phyloP scores from a whole-genome alignment of 1,140 invertebrate species.

The Rhyzopertha dominica region DNA sequence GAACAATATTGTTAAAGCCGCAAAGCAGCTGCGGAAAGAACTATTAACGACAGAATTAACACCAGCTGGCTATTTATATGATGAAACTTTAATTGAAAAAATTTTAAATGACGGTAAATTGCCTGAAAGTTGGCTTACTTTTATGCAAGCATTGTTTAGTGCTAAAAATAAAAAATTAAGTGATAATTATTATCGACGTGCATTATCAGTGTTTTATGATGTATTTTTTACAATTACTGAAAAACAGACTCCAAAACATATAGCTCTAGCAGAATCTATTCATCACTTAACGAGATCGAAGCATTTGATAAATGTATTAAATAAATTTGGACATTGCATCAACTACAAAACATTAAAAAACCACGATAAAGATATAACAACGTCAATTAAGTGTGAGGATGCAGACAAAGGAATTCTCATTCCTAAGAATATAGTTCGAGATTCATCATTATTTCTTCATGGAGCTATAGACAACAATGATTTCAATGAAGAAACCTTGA shows the following conservation, averaged over 20 bases:
- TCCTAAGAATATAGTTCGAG: too few species aligned
- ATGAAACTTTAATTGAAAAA: conserved; percentile 12
- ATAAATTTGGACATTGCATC: too few species aligned
- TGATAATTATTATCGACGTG: conserved; percentile 7
- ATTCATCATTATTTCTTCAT: conserved; percentile 23
- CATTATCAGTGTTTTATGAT: conserved; percentile 17
- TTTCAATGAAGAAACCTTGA: conserved; percentile 22
- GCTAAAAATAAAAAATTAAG: conserved; percentile 11
- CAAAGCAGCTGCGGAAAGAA: conserved; percentile 13
- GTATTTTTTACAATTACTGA: conserved; percentile 14
- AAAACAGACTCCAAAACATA: conserved; percentile 8
- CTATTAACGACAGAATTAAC: conserved; percentile 14
- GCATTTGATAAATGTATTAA: conserved; percentile 9
- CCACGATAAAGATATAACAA: neutral
- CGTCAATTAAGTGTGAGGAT: conserved; percentile 12
- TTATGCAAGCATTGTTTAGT: conserved; percentile 14
- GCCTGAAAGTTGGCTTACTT: conserved; percentile 4
- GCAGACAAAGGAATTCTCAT: neutral
- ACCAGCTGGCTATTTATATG: conserved; percentile 14
- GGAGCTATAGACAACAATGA: conserved; percentile 20
- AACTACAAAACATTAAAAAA: too few species aligned
- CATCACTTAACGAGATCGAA: conserved; percentile 17
- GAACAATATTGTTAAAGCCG: conserved; percentile 7
- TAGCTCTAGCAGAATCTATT: conserved; percentile 18
- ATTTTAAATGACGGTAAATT: conserved; percentile 6